Conservation (phyloP, 2,113 vertebrate species). For the Tupaia chinensis region DNA sequence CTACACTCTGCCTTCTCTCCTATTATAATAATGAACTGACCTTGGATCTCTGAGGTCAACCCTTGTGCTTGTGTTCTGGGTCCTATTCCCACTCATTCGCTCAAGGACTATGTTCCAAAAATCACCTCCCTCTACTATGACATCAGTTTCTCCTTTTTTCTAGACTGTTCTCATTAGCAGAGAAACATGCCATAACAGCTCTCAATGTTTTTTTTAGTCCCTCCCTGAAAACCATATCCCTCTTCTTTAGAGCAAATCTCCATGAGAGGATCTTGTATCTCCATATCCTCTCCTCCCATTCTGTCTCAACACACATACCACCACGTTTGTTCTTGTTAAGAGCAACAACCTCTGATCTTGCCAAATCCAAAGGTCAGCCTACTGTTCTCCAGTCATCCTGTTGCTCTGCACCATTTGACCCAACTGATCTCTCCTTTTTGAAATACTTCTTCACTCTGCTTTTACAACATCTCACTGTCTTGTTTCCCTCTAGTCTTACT, state of each 20-base stretch:
- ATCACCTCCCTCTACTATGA: not conserved
- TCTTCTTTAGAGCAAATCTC: not conserved
- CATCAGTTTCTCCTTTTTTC: not conserved
- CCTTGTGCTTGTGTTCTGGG: not conserved
- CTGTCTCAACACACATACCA: not conserved
- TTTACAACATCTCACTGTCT: not conserved
- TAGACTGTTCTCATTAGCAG: not conserved
- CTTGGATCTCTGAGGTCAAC: not conserved
- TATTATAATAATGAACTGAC: not conserved
- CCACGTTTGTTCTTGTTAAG: not conserved
- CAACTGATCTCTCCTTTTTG: not conserved
- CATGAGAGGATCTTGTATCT: not conserved
- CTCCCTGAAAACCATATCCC: not conserved
- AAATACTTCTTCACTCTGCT: not conserved
- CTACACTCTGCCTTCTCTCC: not conserved
- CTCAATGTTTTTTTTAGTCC: not conserved
- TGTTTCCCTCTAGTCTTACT: not conserved
- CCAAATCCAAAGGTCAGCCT: constrained; percentile 12
- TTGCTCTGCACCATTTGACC: not conserved
- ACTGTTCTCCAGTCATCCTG: not conserved
- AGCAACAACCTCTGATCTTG: not conserved
- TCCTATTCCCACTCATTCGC: not conserved
- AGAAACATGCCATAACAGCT: not conserved
- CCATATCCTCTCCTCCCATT: not conserved
- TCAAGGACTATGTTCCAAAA: not conserved